Percentiles rank a stretch among this genome's conserved stretches.
phyloP scores from a whole-genome alignment of 2,888 invertebrate species.

The Apamea monoglypha region DNA sequence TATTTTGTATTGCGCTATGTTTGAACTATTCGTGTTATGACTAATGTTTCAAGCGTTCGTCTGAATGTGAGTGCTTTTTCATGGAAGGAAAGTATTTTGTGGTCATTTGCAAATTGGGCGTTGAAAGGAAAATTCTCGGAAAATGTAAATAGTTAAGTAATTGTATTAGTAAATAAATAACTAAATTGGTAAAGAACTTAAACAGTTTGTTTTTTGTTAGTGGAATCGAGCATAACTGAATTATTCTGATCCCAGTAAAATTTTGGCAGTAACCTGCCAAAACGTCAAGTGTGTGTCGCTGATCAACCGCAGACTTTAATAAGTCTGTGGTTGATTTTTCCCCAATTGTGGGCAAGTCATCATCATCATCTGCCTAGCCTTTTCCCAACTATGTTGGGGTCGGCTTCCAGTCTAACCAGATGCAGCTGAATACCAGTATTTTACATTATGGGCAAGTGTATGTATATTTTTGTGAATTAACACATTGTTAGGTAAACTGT shows the following conservation, averaged over 20 bases:
- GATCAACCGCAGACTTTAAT: too few relatives aligned
- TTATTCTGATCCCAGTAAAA: not conserved
- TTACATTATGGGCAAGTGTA: not conserved
- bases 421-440: too few relatives aligned
- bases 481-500: not conserved
- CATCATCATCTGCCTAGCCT: too few relatives aligned
- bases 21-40: constrained; percentile 46
- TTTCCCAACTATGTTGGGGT: too few relatives aligned
- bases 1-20: not conserved
- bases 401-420: too few relatives aligned
- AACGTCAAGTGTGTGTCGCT: too few relatives aligned
- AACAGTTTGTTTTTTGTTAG: not conserved
- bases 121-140: constrained; percentile 13
- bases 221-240: not conserved
- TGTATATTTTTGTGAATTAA: not conserved
- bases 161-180: too few relatives aligned
- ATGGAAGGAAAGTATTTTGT: constrained; percentile 41
- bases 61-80: constrained; percentile 36
- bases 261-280: too few relatives aligned
- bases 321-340: too few relatives aligned
- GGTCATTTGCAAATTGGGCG: not conserved
- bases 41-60: constrained; percentile 36
- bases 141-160: not conserved
- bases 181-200: not conserved
- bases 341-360: too few relatives aligned